Percentiles rank a stretch among this genome's conserved stretches.
These are phyloP conservation scores for Drosophila kanekoi DNA, from an alignment of 2,888 invertebrate genomes.

Conservation along the genomic window DNA sequence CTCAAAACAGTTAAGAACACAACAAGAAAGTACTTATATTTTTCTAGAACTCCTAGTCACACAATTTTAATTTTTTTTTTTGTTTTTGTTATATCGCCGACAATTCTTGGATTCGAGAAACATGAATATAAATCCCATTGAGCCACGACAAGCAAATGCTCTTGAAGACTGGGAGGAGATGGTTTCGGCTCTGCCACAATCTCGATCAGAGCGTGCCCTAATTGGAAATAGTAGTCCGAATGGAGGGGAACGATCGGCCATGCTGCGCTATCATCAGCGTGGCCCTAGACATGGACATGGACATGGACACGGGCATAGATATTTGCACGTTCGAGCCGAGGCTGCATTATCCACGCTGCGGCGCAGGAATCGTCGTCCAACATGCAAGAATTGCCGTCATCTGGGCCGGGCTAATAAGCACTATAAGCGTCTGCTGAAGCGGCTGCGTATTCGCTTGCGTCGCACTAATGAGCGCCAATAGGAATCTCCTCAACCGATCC, in stretches of 20 bases:
- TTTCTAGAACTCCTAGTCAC: background rate
- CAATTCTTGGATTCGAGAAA: too few relatives aligned
- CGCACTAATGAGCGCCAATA: background rate
- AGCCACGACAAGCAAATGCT: background rate
- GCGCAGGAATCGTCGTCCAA: background rate
- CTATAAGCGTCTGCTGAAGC: background rate
- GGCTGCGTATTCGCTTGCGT: background rate
- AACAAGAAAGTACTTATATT: background rate
- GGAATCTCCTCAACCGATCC: background rate
- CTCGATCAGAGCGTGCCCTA: too few relatives aligned
- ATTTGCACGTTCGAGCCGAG: background rate
- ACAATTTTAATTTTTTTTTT: background rate
- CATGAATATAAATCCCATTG: background rate
- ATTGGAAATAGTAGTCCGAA: background rate
- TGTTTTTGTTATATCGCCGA: background rate
- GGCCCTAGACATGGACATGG: background rate
- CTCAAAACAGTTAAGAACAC: background rate
- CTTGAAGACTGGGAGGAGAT: background rate
- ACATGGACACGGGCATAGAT: background rate
- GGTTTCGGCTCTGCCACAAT: background rate
- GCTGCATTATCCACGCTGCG: background rate
- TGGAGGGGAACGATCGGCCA: background rate
- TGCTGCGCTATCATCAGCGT: slow-evolving; percentile 12
- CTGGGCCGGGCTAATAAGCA: background rate
- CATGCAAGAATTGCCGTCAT: background rate